Conservation (phyloP, 1,140 invertebrate genomes). For the Chrysoperla carnea region DNA sequence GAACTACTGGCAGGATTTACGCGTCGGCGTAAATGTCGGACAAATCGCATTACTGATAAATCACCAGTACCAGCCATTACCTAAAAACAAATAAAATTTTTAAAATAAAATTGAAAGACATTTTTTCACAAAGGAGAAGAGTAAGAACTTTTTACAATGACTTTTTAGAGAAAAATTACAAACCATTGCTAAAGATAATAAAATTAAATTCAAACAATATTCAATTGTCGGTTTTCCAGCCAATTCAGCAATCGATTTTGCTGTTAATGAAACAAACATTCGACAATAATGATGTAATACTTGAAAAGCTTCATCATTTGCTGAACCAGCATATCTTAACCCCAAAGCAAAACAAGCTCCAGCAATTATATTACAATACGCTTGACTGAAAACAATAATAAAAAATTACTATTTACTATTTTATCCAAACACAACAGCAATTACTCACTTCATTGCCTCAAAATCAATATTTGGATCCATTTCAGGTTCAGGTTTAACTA, state of each 20-base stretch:
- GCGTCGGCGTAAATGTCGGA: conserved; percentile 62
- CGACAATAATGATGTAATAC: conserved; percentile 49
- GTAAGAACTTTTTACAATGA: conserved; percentile 3
- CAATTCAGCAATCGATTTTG: conserved; percentile 61
- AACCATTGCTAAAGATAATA: conserved; percentile 65
- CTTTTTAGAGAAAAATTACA: conserved; percentile 8
- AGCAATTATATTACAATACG: conserved; percentile 88
- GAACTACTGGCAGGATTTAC: conserved; percentile 40
- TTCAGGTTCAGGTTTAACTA: conserved; percentile 46
- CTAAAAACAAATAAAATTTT: conserved; percentile 22
- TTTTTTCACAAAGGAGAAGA: conserved; percentile 5
- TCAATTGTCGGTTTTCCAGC: conserved; percentile 82
- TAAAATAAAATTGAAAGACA: not conserved
- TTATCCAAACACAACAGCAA: conserved; percentile 2
- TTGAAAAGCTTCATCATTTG: conserved; percentile 61
- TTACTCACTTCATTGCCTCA: conserved; percentile 81
- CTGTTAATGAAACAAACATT: conserved; percentile 42
- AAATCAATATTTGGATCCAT: conserved; percentile 55
- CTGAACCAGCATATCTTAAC: conserved; percentile 83
- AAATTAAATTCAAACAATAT: conserved; percentile 67
- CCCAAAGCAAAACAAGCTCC: conserved; percentile 90
- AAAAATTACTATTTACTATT: conserved; percentile 6
- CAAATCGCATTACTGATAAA: conserved; percentile 67
- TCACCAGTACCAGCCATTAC: conserved; percentile 90
- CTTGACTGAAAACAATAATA: conserved; percentile 48